These are phyloP conservation scores for Diarsia mendica DNA, from an alignment of 2,888 invertebrate genomes.

Conservation along the genomic window DNA sequence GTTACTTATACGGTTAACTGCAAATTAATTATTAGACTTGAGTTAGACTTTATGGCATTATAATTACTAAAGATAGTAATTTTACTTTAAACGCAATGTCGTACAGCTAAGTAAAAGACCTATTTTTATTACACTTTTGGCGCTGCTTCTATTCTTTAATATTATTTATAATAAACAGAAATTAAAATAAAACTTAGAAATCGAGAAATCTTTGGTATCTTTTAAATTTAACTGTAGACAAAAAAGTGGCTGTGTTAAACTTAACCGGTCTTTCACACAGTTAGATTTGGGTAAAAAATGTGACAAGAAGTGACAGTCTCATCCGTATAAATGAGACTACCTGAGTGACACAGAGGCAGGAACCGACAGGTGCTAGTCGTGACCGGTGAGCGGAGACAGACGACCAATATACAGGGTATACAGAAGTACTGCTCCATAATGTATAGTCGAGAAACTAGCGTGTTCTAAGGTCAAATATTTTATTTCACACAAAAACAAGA, in stretches of 20 bases:
- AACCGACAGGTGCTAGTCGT: conserved; percentile 60
- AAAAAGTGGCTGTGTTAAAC: not conserved
- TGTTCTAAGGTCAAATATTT: not conserved
- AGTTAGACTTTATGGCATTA: not conserved
- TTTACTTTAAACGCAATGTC: not conserved
- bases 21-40: not conserved
- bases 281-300: conserved; percentile 27
- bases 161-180: not conserved
- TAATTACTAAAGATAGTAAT: not conserved
- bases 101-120: not conserved
- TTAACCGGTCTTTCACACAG: not conserved
- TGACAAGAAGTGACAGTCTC: conserved; percentile 40
- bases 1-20: not conserved
- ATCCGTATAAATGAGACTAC: conserved; percentile 51
- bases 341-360: conserved; percentile 52
- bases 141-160: not conserved
- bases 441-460: not conserved
- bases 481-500: not conserved
- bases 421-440: conserved; percentile 29
- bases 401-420: not conserved
- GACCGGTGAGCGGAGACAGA: conserved; percentile 30
- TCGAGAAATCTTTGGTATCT: not conserved
- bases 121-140: not conserved
- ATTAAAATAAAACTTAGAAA: not conserved
- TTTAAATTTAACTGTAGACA: not conserved